A percentile compares a stretch with the other conserved stretches of the same genome.
phyloP scores from a whole-genome alignment of 2,113 vertebrate genomes.

The Parus major region DNA sequence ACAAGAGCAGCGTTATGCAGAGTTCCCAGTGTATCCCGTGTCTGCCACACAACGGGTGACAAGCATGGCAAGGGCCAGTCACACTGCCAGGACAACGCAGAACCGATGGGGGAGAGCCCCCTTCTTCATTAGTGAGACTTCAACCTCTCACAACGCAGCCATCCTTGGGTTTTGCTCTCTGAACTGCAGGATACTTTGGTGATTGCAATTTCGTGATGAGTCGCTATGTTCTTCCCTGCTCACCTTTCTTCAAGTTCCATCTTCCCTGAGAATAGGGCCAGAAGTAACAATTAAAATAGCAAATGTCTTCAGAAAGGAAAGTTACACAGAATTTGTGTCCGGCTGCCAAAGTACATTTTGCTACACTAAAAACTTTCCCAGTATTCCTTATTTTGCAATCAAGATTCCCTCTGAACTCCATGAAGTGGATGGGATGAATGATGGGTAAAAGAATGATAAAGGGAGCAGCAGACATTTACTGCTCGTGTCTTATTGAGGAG shows the following conservation, averaged over 20 bases:
- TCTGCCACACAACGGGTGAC: not conserved
- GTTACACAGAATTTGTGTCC: slow-evolving; percentile 48
- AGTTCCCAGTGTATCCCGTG: not conserved
- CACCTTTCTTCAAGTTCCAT: slow-evolving; percentile 65
- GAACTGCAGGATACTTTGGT: slow-evolving; percentile 68
- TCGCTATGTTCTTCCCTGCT: slow-evolving; percentile 43
- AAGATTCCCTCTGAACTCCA: slow-evolving; percentile 65
- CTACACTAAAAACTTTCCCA: slow-evolving; percentile 60
- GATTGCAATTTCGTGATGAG: slow-evolving; percentile 57
- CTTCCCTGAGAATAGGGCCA: slow-evolving; percentile 82
- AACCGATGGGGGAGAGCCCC: not conserved
- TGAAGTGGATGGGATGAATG: slow-evolving; percentile 63
- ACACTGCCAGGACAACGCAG: not conserved
- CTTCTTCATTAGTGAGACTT: slow-evolving; percentile 31
- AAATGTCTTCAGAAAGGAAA: slow-evolving; percentile 68
- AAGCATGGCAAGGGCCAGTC: slow-evolving; percentile 41
- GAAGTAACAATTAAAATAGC: slow-evolving; percentile 71
- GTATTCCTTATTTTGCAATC: slow-evolving; percentile 48
- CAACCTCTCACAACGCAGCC: not conserved
- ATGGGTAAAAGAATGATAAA: slow-evolving; percentile 51
- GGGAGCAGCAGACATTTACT: slow-evolving; percentile 48
- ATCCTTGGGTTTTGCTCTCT: slow-evolving; percentile 2
- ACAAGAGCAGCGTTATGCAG: not conserved
- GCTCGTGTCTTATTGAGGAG: slow-evolving; percentile 34
- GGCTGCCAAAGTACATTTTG: slow-evolving; percentile 57